A percentile compares a stretch with the other conserved stretches of the same genome.
phyloP scores from a whole-genome alignment of 2,797 vertebrate species.

The Diplodus sargus region DNA sequence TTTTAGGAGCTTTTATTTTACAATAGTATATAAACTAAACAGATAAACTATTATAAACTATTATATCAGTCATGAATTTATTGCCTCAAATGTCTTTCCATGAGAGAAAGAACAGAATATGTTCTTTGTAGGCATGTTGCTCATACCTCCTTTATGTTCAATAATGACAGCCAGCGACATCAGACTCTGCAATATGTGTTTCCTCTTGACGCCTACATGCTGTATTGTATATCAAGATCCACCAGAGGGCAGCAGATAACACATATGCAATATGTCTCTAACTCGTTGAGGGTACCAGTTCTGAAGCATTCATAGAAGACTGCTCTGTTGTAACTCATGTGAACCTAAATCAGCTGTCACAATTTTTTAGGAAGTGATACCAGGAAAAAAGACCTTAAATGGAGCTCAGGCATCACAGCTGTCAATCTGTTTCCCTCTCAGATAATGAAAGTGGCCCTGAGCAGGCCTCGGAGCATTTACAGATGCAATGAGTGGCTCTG shows the following conservation, averaged over 20 bases:
- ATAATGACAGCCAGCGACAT: background rate
- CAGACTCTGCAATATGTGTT: background rate
- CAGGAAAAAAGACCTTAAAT: background rate
- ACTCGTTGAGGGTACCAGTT: background rate
- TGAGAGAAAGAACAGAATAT: too few relatives aligned
- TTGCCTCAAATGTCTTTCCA: too few relatives aligned
- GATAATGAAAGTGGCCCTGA: constrained; percentile 2
- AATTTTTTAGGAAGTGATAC: background rate
- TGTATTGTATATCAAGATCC: constrained; percentile 30
- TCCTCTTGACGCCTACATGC: background rate
- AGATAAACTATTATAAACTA: too few relatives aligned
- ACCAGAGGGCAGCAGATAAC: constrained; percentile 68
- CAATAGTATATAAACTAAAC: too few relatives aligned
- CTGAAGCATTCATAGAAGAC: background rate
- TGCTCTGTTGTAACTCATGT: background rate
- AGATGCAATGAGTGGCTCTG: constrained; percentile 27
- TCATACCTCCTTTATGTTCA: background rate
- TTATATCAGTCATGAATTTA: too few relatives aligned
- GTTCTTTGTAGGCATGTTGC: too few relatives aligned
- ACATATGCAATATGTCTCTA: background rate
- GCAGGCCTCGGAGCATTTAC: constrained; percentile 9
- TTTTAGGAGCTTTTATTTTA: too few relatives aligned
- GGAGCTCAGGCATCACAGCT: background rate
- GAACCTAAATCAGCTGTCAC: background rate
- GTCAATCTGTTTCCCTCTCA: constrained; percentile 1